Conservation (phyloP, 2,888 invertebrate species). For the Tigriopus californicus region DNA sequence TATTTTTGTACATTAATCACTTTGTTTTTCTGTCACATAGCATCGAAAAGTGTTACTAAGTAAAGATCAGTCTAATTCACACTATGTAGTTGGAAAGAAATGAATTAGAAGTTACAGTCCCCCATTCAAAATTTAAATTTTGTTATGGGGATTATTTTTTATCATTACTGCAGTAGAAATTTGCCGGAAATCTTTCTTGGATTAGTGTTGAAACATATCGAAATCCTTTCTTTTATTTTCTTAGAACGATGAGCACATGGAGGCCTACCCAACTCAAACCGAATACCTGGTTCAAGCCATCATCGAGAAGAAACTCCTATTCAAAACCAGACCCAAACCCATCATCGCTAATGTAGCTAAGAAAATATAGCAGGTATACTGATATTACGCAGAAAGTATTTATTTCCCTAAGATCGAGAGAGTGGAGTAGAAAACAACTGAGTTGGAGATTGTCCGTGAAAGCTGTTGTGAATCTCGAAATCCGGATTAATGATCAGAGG, state of each 20-base stretch:
- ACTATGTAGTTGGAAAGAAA: too few species aligned
- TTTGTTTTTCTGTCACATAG: too few species aligned
- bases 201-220: too few species aligned
- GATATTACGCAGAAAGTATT: background rate
- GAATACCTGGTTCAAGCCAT: slow-evolving; percentile 55
- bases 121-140: too few species aligned
- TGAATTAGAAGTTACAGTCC: too few species aligned
- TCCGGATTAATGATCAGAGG: background rate
- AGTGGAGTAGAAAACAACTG: background rate
- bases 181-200: too few species aligned
- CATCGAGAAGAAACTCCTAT: slow-evolving; percentile 61
- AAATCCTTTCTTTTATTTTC: background rate
- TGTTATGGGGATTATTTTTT: too few species aligned
- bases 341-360: slow-evolving; percentile 42
- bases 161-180: too few species aligned
- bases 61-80: too few species aligned
- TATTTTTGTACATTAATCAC: too few species aligned
- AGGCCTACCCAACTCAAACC: background rate
- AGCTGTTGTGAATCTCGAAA: background rate
- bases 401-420: background rate
- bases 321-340: slow-evolving; percentile 76
- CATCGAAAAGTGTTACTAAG: too few species aligned
- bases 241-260: background rate
- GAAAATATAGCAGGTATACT: slow-evolving; percentile 15
- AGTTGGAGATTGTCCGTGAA: background rate